Evolutionary conservation across 2,888 invertebrate genomes (phyloP).

Genomic region (Temnothorax rugatulus): DNA sequence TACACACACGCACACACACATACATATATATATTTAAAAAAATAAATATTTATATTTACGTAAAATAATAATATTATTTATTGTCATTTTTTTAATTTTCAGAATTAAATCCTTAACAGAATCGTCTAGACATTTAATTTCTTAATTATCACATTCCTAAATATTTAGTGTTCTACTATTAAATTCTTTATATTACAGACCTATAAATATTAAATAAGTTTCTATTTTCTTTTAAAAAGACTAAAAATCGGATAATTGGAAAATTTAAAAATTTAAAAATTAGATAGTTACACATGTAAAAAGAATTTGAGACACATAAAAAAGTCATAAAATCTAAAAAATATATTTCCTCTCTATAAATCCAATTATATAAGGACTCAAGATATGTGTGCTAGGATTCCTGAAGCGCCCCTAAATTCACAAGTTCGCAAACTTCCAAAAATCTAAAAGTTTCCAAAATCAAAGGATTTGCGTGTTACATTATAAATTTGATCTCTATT

Average conservation of each 20-base stretch:
- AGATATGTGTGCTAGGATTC: background rate
- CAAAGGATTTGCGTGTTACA: slow-evolving; percentile 9
- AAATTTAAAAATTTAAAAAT: background rate
- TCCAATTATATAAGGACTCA: slow-evolving; percentile 4
- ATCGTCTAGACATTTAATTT: slow-evolving; percentile 10
- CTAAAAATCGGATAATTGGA: background rate
- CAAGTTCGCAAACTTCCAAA: slow-evolving; percentile 12
- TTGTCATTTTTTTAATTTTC: background rate
- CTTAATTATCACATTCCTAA: background rate
- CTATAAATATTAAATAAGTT: background rate
- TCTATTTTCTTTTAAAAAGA: background rate
- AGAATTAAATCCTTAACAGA: background rate
- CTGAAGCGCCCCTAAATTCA: background rate
- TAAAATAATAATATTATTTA: background rate
- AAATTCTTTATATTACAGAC: background rate
- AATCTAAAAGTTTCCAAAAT: slow-evolving; percentile 15
- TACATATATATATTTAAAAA: background rate
- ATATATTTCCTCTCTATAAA: background rate
- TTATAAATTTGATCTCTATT: slow-evolving; percentile 9
- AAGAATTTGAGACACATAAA: background rate
- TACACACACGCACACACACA: background rate
- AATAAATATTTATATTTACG: background rate
- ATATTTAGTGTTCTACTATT: background rate
- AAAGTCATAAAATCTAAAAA: background rate
- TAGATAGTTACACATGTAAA: too few species aligned